These are phyloP conservation scores for Thinocorus orbignyianus DNA, from an alignment of 2,113 vertebrate genomes.

Conservation along the genomic window DNA sequence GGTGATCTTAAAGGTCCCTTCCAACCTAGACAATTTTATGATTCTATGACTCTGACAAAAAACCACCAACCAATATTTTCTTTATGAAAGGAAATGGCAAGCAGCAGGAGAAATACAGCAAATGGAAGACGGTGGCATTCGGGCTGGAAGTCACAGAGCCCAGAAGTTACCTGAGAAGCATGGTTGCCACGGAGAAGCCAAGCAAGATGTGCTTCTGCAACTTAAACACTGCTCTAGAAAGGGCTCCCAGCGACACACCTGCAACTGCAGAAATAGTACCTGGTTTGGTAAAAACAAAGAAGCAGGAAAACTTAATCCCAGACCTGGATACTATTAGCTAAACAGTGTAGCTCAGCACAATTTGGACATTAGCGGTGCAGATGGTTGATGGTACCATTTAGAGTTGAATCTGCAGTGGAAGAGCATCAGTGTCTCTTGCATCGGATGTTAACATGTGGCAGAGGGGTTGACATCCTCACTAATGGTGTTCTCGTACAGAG, in stretches of 20 bases:
- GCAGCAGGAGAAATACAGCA: background rate
- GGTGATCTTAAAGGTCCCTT: too few relatives aligned
- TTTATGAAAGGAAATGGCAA: background rate
- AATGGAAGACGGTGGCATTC: background rate
- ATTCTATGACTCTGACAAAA: background rate
- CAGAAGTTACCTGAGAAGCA: background rate
- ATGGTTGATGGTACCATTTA: fast-evolving
- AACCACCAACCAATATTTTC: background rate
- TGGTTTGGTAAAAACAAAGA: background rate
- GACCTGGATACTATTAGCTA: background rate
- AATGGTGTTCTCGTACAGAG: fast-evolving
- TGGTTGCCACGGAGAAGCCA: background rate
- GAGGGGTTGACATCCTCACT: background rate
- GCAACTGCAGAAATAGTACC: background rate
- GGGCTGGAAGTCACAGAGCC: background rate
- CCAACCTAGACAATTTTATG: too few relatives aligned
- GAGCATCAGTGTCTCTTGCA: background rate
- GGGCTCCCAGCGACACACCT: background rate
- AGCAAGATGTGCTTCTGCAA: background rate
- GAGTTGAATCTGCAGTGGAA: background rate
- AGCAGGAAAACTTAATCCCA: background rate
- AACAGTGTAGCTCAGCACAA: fast-evolving
- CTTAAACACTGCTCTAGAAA: background rate
- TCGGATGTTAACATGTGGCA: background rate
- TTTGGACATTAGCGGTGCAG: background rate